Conservation (phyloP, 1,140 invertebrate species). For the Drosophila kanapiae region DNA sequence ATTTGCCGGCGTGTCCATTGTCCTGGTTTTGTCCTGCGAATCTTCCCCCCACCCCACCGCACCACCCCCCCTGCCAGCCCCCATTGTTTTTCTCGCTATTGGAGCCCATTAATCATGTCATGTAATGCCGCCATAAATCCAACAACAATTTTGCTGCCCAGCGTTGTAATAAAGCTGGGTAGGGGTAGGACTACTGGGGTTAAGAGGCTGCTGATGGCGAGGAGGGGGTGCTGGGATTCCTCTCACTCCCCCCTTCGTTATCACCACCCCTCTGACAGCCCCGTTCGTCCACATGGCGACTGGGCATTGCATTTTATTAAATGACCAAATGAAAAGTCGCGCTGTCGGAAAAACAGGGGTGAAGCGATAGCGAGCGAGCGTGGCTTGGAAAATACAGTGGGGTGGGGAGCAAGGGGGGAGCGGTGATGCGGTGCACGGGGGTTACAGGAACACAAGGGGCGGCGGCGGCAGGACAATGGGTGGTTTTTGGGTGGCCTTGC, state of each 20-base stretch:
- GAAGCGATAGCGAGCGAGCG: background rate
- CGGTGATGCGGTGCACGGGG: background rate
- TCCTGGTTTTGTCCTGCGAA: slow-evolving; percentile 24
- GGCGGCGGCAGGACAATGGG: slow-evolving; percentile 17
- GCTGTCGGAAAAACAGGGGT: slow-evolving; percentile 53
- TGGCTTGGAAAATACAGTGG: too few relatives aligned
- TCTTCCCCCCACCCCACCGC: background rate
- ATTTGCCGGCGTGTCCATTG: slow-evolving; percentile 56
- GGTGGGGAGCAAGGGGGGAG: background rate
- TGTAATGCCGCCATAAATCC: slow-evolving; percentile 82
- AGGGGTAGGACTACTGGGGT: background rate
- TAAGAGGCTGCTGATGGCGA: background rate
- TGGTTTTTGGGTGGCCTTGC: slow-evolving; percentile 62
- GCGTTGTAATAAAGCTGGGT: slow-evolving; percentile 47
- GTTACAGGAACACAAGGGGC: background rate
- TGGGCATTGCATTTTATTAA: slow-evolving; percentile 78
- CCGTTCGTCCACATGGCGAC: slow-evolving; percentile 26
- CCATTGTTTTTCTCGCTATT: slow-evolving; percentile 40
- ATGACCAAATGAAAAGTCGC: slow-evolving; percentile 82
- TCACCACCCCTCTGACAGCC: slow-evolving; percentile 1
- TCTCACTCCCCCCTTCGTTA: background rate
- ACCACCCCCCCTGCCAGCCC: background rate
- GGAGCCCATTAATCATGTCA: slow-evolving; percentile 79
- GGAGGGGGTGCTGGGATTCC: background rate
- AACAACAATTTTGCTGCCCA: slow-evolving; percentile 70